Percentiles rank a stretch among this genome's conserved stretches.
Evolutionary conservation across 1,140 invertebrate genomes (phyloP).

Genomic region (Neuroterus valhalla): DNA sequence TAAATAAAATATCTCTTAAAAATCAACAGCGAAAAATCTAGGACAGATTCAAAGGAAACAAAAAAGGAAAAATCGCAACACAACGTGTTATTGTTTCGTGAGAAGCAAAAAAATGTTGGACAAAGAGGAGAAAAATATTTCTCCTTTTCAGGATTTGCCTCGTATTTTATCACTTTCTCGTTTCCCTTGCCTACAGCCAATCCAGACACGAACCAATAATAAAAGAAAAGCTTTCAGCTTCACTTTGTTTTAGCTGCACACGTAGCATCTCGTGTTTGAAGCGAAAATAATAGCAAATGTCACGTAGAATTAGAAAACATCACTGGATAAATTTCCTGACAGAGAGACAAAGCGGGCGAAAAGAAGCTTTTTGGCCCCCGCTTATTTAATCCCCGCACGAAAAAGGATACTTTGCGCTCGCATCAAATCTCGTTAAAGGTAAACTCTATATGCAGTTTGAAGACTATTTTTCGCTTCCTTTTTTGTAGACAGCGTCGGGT

Average conservation of each 20-base stretch:
- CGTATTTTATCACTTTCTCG: slow-evolving; percentile 7
- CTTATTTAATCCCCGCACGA: too few relatives aligned
- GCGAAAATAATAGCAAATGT: background rate
- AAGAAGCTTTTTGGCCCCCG: too few relatives aligned
- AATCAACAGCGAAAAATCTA: background rate
- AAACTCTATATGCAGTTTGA: too few relatives aligned
- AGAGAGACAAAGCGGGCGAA: too few relatives aligned
- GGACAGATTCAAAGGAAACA: background rate
- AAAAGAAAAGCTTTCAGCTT: slow-evolving; percentile 7
- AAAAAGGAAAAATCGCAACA: background rate
- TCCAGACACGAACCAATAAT: slow-evolving; percentile 23
- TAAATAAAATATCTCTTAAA: background rate
- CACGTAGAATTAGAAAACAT: background rate
- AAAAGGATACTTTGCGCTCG: too few relatives aligned
- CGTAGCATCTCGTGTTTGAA: background rate
- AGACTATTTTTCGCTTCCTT: too few relatives aligned
- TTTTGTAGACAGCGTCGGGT: too few relatives aligned
- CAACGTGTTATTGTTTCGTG: background rate
- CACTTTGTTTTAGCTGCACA: background rate
- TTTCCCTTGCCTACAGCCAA: background rate
- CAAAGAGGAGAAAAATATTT: slow-evolving; percentile 8
- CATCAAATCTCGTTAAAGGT: too few relatives aligned
- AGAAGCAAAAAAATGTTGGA: background rate
- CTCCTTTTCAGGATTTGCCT: slow-evolving; percentile 9
- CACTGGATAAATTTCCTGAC: background rate